Percentiles rank a stretch among this genome's conserved stretches.
phyloP scores from a whole-genome alignment of 2,888 invertebrate species.

The Andrena flavipes region DNA sequence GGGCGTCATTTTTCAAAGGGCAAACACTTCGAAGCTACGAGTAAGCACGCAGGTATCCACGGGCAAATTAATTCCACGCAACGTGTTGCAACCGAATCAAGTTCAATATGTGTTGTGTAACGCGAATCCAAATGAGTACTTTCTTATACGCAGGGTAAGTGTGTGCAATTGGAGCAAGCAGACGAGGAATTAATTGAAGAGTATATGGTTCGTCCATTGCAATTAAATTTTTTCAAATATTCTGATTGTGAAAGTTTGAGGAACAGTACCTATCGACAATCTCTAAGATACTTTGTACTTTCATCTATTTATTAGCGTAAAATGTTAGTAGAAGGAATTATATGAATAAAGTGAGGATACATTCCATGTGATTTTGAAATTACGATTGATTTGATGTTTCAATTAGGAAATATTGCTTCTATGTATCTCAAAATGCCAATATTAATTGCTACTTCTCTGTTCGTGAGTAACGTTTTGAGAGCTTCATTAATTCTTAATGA shows the following conservation, averaged over 20 bases:
- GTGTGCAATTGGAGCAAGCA: no score
- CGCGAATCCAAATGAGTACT: neutral
- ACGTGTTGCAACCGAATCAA: neutral
- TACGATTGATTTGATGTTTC: neutral
- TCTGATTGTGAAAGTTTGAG: no score
- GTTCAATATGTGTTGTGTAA: neutral
- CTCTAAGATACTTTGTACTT: neutral
- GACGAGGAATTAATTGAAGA: no score
- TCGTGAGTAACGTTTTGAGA: constrained; percentile 14
- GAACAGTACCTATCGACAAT: neutral
- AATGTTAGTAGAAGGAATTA: neutral
- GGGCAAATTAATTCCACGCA: neutral
- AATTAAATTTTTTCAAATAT: no score
- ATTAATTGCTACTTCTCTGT: constrained; percentile 12
- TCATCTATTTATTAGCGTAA: neutral
- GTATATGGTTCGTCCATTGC: no score
- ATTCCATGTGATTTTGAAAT: neutral
- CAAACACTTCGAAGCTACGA: constrained; percentile 4
- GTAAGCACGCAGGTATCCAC: neutral
- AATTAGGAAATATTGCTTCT: constrained; percentile 1
- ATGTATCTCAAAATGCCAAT: constrained; percentile 32
- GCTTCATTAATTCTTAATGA: constrained; percentile 10
- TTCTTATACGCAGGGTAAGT: neutral
- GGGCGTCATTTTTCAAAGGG: neutral
- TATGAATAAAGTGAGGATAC: neutral